Evolutionary conservation across 2,888 invertebrate species (phyloP), one percentile per base, ranked within the genome.

Genomic region (Drosophila atripex): DNA sequence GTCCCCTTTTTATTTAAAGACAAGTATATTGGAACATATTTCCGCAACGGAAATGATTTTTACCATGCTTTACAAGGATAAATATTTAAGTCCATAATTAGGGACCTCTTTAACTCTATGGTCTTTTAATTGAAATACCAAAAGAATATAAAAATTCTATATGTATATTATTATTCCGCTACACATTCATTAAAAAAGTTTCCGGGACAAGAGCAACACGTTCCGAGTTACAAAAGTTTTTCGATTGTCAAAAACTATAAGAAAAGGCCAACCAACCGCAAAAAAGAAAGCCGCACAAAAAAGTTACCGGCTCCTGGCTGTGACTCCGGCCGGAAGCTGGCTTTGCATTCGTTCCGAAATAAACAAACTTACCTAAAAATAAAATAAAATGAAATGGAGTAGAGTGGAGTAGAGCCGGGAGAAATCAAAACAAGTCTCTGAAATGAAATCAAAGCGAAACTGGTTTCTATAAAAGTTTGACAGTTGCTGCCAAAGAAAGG

Each of bases 171-270:
- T 39, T 14, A 23, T 41, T 35, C 41, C 9, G 41, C 61, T 45
- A 50, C 63, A 60, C 69, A 69, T 85, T 82, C 82, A 82, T 82
- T 82, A 87, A 87, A 85, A 79, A 82, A 82, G 75, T 82, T 82
- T 77, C 51, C 52, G 56, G 75, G 49, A 35, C 86, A 72, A 78
- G 82, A 73, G 87, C 86, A 82, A 87, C 79, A 82, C 87, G 82
- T 80, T 70, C 59, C 69, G 66, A 64, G 64, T 54, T 53, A 25
- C 49, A 23, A 65, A 76, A 82, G 73, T 75, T 82, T 87, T 75
- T 55, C 86, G 76, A 82, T 87, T 82, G 82, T 82, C 86, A 85
- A 82, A 86, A 87, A 85, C 77, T 85, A 72, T 87, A 87, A 85
- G 79, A 87, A 85, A 72, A 66, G 73, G 72, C 72, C 71, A 75